Evolutionary conservation across 1,140 invertebrate genomes (phyloP).

Genomic region (Idris sp.): DNA sequence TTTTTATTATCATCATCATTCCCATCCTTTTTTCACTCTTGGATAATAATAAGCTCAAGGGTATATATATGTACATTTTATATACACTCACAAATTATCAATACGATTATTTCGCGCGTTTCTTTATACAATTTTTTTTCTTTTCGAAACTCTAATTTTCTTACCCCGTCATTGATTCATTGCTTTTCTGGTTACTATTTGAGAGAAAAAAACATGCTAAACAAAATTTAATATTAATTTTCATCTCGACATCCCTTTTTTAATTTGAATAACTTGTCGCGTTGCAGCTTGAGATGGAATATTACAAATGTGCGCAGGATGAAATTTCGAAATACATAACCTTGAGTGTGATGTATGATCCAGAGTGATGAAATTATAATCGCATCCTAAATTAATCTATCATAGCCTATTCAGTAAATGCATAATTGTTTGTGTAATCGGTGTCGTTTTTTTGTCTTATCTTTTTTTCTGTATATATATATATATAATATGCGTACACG

Average conservation of each 20-base stretch:
- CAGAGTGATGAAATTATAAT: constrained; percentile 71
- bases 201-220: too few species aligned
- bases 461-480: too few species aligned
- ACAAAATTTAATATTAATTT: too few species aligned
- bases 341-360: constrained; percentile 66
- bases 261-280: too few species aligned
- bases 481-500: constrained; percentile 31
- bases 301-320: too few species aligned
- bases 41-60: constrained; percentile 65
- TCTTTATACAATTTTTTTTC: constrained; percentile 53
- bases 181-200: too few species aligned
- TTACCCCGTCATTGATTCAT: too few species aligned
- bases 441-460: constrained; percentile 31
- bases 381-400: constrained; percentile 76
- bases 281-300: too few species aligned
- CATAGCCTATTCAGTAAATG: constrained; percentile 77
- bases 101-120: constrained; percentile 53
- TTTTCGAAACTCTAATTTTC: too few species aligned
- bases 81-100: constrained; percentile 60
- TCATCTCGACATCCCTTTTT: too few species aligned
- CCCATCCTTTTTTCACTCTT: constrained; percentile 64
- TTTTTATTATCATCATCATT: too few species aligned
- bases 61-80: constrained; percentile 60
- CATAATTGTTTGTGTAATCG: constrained; percentile 60
- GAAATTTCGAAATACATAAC: constrained; percentile 55